Evolutionary conservation across 2,113 vertebrate genomes (phyloP), one percentile per base, ranked within the genome.

Genomic region (Scytalopus superciliaris): DNA sequence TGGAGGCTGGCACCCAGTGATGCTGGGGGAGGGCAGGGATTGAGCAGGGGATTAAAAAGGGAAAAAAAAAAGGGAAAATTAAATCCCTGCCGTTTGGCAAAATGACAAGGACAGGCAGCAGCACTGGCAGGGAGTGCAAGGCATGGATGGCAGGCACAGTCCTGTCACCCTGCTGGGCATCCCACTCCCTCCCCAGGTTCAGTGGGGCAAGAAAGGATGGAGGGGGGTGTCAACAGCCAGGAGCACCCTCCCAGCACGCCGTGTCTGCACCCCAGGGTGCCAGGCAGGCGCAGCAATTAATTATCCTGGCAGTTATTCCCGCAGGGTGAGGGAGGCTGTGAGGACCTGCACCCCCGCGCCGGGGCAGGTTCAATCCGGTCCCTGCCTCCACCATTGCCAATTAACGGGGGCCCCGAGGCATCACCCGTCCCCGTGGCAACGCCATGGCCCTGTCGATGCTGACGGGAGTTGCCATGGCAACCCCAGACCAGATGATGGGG

Each of bases 401-500:
- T 97, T 96, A 97, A 94, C 8, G 1, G 24, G 19, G 55, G 73
- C 80, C 95, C 52, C 7, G 83, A 96, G 96, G 95, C 95, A 96
- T 95, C 9, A 8, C 91, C 87, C 1, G 28, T 95, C 93, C 95
- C 95, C 49, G 40, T 95, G 68, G 94, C 70, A 96, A 96, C 77
- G 0, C 82, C 72, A 40, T 0, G 27, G 92, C 87, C 89, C 64
- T n/a, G 84, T 96, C 92, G 77, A 95, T 97, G 87, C 87, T 78
- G 94, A 94, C 4, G 37, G 73, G 70, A 50, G 96, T 97, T 96
- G 89, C 94, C 94, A 93, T 89, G 83, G 96, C 94, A 96, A 96
- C 94, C 73, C 55, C 13, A 17, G 87, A 64, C 83, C 62, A 13
- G 77, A 72, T 7, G 59, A 82, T 42, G 66, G 80, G 78, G 92